Percentiles rank a stretch among this genome's conserved stretches.
These are phyloP conservation scores for Oplegnathus fasciatus DNA, from an alignment of 2,113 vertebrate genomes.

Conservation along the genomic window DNA sequence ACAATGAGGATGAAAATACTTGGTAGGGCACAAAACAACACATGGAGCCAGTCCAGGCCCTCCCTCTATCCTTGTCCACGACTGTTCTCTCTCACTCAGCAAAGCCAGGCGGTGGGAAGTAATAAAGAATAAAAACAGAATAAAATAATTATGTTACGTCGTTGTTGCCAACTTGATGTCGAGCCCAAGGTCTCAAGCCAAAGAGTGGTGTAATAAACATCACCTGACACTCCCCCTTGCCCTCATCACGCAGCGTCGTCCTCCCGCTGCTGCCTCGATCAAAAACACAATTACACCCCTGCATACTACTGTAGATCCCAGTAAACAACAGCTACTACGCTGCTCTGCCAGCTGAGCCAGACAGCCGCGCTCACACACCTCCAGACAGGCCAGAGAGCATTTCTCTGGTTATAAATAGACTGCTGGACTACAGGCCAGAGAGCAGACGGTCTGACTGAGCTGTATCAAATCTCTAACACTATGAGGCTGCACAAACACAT, in stretches of 20 bases:
- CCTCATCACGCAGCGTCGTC: neutral
- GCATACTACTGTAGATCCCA: conserved; percentile 29
- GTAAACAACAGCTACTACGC: conserved; percentile 28
- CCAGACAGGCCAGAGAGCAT: neutral
- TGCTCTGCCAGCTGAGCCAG: conserved; percentile 31
- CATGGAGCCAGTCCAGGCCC: neutral
- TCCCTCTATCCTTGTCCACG: neutral
- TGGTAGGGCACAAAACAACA: neutral
- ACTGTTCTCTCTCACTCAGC: neutral
- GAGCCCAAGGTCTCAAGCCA: conserved; percentile 2
- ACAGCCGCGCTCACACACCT: conserved; percentile 26
- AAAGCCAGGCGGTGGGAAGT: neutral
- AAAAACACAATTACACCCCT: conserved; percentile 38
- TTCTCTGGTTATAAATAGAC: conserved; percentile 31
- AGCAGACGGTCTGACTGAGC: conserved; percentile 49
- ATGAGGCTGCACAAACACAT: conserved; percentile 18
- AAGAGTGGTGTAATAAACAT: conserved; percentile 22
- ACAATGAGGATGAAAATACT: neutral
- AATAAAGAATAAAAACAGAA: conserved; percentile 17
- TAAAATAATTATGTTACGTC: conserved; percentile 20
- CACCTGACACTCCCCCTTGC: neutral
- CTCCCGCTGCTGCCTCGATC: neutral
- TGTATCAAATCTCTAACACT: conserved; percentile 41
- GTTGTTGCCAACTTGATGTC: conserved; percentile 6
- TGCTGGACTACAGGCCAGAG: conserved; percentile 19